Conservation (phyloP, 2,113 vertebrate species). For the Neodon shergylaensis region DNA sequence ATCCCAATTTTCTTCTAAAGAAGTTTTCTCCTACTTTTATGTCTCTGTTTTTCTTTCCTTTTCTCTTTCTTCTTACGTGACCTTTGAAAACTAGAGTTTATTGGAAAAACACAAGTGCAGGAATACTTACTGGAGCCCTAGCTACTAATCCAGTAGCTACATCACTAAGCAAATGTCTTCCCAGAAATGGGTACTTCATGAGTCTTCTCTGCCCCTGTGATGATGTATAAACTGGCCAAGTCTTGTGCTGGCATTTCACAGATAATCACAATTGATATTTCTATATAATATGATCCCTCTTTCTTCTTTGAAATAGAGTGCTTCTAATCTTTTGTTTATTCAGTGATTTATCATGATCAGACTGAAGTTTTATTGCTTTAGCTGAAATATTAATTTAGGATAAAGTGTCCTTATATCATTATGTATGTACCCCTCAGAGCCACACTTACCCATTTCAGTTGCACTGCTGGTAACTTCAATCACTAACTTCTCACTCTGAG, state of each 20-base stretch:
- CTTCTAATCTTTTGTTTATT: background rate
- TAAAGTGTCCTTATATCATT: background rate
- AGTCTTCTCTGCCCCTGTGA: background rate
- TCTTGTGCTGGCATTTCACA: background rate
- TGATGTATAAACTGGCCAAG: too few species aligned
- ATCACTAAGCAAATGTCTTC: background rate
- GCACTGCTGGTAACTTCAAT: background rate
- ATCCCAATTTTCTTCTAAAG: background rate
- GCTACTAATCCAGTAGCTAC: too few species aligned
- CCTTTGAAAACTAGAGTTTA: background rate
- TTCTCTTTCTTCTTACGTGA: background rate
- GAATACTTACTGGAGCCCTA: background rate
- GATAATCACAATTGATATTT: background rate
- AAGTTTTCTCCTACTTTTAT: background rate
- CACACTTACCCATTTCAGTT: background rate
- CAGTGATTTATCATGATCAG: background rate
- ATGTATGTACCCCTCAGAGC: background rate
- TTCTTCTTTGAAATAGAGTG: background rate
- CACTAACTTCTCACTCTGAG: background rate
- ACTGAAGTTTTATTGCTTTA: background rate
- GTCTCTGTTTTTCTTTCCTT: background rate
- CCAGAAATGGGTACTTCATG: too few species aligned
- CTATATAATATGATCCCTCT: background rate
- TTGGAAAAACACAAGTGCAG: background rate
- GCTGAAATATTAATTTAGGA: fast-evolving